phyloP scores from a whole-genome alignment of 2,797 vertebrate genomes.

The Botia almorhae region DNA sequence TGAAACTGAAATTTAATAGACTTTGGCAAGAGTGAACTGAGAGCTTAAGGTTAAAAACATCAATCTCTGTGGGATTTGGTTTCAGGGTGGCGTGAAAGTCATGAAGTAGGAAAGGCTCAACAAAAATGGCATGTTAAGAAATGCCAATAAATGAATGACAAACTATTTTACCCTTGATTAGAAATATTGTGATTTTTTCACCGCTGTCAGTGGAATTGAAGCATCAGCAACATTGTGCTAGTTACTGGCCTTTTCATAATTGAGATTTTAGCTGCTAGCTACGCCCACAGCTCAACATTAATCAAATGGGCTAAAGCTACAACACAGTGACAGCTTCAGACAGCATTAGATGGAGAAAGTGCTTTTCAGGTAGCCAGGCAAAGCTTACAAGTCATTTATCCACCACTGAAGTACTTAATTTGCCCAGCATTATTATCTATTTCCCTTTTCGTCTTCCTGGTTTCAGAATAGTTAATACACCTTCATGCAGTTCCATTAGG shows the following conservation, averaged over 20 bases:
- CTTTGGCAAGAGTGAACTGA: slow-evolving; percentile 25
- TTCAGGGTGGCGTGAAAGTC: slow-evolving; percentile 54
- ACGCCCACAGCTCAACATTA: slow-evolving; percentile 99
- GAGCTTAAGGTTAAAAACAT: slow-evolving; percentile 41
- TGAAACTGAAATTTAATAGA: slow-evolving; percentile 55
- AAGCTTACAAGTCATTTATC: slow-evolving; percentile 90
- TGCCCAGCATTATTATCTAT: slow-evolving; percentile 58
- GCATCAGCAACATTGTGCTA: slow-evolving; percentile 96
- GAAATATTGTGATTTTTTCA: slow-evolving; percentile 99
- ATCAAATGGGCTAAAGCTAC: slow-evolving; percentile 94
- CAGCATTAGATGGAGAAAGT: slow-evolving; percentile 88
- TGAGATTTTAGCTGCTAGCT: slow-evolving; percentile 98
- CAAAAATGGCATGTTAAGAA: slow-evolving; percentile 70
- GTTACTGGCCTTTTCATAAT: slow-evolving; percentile 99
- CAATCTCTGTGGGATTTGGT: slow-evolving; percentile 51
- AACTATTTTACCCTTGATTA: slow-evolving; percentile 95
- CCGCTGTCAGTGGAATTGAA: slow-evolving; percentile 93
- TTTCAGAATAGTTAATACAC: slow-evolving; percentile 51
- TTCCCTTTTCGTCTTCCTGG: slow-evolving; percentile 10
- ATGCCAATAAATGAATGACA: slow-evolving; percentile 96
- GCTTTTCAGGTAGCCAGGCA: slow-evolving; percentile 88
- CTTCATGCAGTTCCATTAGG: slow-evolving; percentile 53
- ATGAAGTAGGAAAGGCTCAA: slow-evolving; percentile 44
- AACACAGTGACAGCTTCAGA: slow-evolving; percentile 90
- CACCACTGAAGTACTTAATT: slow-evolving; percentile 79